These are phyloP conservation scores for Drosophila anceps DNA, from an alignment of 2,888 invertebrate species.

Conservation along the genomic window DNA sequence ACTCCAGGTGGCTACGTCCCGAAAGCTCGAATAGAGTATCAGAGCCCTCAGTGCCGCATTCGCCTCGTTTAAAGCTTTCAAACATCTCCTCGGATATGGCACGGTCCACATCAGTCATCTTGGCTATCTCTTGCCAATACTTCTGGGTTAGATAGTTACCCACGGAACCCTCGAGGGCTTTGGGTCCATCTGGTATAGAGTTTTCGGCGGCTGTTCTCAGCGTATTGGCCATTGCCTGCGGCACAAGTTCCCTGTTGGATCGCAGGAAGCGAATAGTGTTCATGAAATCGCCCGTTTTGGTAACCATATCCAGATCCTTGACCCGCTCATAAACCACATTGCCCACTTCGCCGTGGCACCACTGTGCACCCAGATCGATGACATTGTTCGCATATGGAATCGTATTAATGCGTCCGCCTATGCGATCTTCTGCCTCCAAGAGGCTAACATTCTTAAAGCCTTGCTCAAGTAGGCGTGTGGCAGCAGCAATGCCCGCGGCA, in stretches of 20 bases:
- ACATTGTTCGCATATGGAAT: slow-evolving; percentile 86
- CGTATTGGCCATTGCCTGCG: slow-evolving; percentile 71
- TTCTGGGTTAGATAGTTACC: slow-evolving; percentile 79
- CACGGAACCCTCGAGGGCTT: slow-evolving; percentile 72
- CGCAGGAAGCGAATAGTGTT: slow-evolving; percentile 70
- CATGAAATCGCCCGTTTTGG: slow-evolving; percentile 61
- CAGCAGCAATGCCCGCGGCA: slow-evolving; percentile 84
- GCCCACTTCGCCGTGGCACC: slow-evolving; percentile 88
- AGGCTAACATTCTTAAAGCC: slow-evolving; percentile 86
- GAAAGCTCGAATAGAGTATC: slow-evolving; percentile 89
- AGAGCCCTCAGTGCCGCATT: slow-evolving; percentile 86
- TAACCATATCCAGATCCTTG: slow-evolving; percentile 71
- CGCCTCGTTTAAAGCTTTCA: slow-evolving; percentile 87
- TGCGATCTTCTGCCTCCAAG: slow-evolving; percentile 88
- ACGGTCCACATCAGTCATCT: slow-evolving; percentile 75
- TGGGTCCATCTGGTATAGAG: slow-evolving; percentile 12
- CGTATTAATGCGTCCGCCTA: slow-evolving; percentile 88
- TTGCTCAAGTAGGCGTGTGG: slow-evolving; percentile 83
- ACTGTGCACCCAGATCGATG: slow-evolving; percentile 92
- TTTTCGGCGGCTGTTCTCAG: slow-evolving; percentile 7
- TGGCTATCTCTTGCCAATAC: slow-evolving; percentile 66
- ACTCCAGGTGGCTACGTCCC: slow-evolving; percentile 87
- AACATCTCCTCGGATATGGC: slow-evolving; percentile 86
- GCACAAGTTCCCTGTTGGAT: slow-evolving; percentile 83
- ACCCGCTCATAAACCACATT: slow-evolving; percentile 88